Percentiles rank a stretch among this genome's conserved stretches.
phyloP scores from a whole-genome alignment of 2,113 vertebrate genomes.

The Nothocercus nigrocapillus region DNA sequence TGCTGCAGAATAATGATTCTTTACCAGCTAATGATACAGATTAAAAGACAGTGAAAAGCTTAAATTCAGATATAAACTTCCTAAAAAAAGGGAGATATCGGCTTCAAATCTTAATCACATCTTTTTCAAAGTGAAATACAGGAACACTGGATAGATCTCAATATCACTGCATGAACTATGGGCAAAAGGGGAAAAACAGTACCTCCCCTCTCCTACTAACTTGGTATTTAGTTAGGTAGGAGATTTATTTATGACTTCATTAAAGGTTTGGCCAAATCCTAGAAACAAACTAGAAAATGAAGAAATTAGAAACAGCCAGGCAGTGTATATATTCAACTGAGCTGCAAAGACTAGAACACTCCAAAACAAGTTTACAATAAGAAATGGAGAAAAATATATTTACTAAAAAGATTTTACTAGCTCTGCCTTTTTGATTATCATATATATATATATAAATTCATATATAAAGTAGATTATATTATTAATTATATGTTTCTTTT shows the following conservation, averaged over 20 bases:
- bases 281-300: not conserved
- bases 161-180: not conserved
- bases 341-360: not conserved
- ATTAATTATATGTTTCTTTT: not conserved
- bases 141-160: not conserved
- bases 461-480: not conserved
- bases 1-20: not conserved
- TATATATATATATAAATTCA: not conserved
- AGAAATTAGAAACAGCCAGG: not conserved
- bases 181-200: not conserved
- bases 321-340: not conserved
- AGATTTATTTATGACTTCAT: not conserved
- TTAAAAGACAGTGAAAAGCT: not conserved
- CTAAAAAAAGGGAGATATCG: not conserved
- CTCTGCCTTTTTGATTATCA: not conserved
- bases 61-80: not conserved
- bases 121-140: not conserved
- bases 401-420: not conserved
- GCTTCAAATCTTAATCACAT: not conserved
- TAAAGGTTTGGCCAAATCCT: not conserved
- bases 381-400: not conserved
- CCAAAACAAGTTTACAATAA: not conserved
- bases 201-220: not conserved
- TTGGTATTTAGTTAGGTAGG: not conserved
- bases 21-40: not conserved